Evolutionary conservation across 2,888 invertebrate genomes (phyloP).

Genomic region (Tetanocera ferruginea): DNA sequence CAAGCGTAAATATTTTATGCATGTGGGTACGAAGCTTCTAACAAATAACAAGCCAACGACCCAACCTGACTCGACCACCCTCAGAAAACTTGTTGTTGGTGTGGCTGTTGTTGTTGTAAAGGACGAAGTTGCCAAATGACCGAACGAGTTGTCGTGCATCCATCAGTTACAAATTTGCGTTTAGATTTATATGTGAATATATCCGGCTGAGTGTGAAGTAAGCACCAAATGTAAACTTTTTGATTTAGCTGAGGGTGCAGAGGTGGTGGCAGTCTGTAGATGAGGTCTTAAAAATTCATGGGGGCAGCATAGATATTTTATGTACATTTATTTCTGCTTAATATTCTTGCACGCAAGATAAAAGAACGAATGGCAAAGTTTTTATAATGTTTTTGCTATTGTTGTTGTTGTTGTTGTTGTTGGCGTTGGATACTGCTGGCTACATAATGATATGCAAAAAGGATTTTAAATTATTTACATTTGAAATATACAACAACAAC

Average conservation of each 20-base stretch:
- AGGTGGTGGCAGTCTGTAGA: neutral
- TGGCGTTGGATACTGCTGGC: neutral
- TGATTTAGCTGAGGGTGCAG: neutral
- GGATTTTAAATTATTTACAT: slow-evolving; percentile 48
- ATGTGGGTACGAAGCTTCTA: slow-evolving; percentile 40
- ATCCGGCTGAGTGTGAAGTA: neutral
- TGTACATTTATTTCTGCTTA: neutral
- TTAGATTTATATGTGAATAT: slow-evolving; percentile 59
- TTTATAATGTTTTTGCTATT: slow-evolving; percentile 2
- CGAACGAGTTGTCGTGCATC: slow-evolving; percentile 48
- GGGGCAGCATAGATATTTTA: neutral
- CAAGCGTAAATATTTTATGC: slow-evolving; percentile 42
- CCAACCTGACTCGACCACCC: neutral
- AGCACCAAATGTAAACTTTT: slow-evolving; percentile 19
- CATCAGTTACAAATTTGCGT: slow-evolving; percentile 58
- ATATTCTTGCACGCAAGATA: slow-evolving; percentile 20
- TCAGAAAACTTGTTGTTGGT: neutral
- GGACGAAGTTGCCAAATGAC: slow-evolving; percentile 36
- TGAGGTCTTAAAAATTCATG: neutral
- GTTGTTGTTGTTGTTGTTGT: slow-evolving; percentile 15
- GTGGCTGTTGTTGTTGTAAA: neutral
- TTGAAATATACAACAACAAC: slow-evolving; percentile 37
- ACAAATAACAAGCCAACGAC: neutral
- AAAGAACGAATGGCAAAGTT: slow-evolving; percentile 36
- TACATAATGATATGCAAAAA: slow-evolving; percentile 49